These are phyloP conservation scores for Epistrophe grossulariae DNA, from an alignment of 2,888 invertebrate genomes.

Conservation along the genomic window DNA sequence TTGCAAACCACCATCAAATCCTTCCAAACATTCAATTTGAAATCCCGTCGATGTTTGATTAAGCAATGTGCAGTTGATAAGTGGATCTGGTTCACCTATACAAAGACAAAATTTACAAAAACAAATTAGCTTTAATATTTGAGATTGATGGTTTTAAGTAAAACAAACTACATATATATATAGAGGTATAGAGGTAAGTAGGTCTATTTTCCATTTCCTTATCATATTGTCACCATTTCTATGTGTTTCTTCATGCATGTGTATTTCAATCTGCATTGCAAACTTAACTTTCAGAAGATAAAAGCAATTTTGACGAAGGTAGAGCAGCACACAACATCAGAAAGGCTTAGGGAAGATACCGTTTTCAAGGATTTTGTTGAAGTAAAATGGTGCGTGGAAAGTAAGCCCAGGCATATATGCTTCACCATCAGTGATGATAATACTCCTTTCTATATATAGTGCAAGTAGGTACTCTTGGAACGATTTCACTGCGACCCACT, in stretches of 20 bases:
- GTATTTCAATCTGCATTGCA: not conserved
- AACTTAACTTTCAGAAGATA: not conserved
- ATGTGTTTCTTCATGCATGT: not conserved
- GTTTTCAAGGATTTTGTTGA: not conserved
- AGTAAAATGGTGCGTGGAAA: conserved; percentile 10
- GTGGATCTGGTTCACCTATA: conserved; percentile 89
- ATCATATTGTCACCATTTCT: not conserved
- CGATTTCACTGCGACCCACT: conserved; percentile 10
- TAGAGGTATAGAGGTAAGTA: too few relatives aligned
- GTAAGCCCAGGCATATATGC: not conserved
- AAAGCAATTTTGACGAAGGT: conserved; percentile 19
- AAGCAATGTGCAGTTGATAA: conserved; percentile 89
- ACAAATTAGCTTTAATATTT: not conserved
- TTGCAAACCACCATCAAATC: conserved; percentile 90
- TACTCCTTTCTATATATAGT: not conserved
- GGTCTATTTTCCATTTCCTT: not conserved
- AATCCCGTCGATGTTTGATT: conserved; percentile 90
- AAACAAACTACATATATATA: not conserved
- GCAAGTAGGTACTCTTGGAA: conserved; percentile 7
- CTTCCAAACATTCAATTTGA: conserved; percentile 89
- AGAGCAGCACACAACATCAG: not conserved
- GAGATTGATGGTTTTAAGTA: not conserved
- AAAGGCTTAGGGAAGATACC: not conserved
- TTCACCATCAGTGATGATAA: not conserved
- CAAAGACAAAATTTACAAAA: conserved; percentile 15